Evolutionary conservation across 2,888 invertebrate genomes (phyloP).

Genomic region (Lysandra coridon): DNA sequence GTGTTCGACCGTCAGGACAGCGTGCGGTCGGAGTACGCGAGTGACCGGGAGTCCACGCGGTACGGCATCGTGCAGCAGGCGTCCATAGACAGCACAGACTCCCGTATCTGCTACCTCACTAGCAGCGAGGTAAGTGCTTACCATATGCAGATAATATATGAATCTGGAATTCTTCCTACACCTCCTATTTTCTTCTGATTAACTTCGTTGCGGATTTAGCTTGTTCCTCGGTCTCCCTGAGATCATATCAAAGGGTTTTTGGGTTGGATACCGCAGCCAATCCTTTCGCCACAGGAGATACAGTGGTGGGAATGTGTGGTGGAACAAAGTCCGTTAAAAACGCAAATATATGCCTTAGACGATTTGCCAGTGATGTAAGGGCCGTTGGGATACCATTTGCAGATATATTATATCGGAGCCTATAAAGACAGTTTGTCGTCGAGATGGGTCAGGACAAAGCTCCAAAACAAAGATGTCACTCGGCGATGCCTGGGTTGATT

Average conservation of each 20-base stretch:
- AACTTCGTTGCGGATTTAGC: no score
- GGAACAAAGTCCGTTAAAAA: no score
- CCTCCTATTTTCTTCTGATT: no score
- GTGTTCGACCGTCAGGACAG: conserved; percentile 94
- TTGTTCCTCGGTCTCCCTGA: no score
- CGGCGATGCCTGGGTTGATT: no score
- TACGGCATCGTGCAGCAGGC: conserved; percentile 96
- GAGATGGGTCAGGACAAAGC: not conserved
- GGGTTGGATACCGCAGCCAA: no score
- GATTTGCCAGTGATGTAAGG: not conserved
- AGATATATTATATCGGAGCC: not conserved
- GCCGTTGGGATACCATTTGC: not conserved
- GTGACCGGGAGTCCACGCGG: conserved; percentile 91
- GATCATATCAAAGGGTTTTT: no score
- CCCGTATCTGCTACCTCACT: conserved; percentile 94
- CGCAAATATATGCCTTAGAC: no score
- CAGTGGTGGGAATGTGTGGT: no score
- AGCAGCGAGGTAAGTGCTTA: conserved; percentile 93
- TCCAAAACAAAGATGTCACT: no score
- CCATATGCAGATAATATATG: not conserved
- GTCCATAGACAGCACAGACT: conserved; percentile 96
- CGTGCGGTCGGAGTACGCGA: conserved; percentile 93
- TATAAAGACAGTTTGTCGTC: not conserved
- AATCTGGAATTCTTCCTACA: no score
- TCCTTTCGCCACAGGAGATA: no score